Percentiles rank a stretch among this genome's conserved stretches.
phyloP scores from a whole-genome alignment of 2,113 vertebrate species.

The Tylochromis polylepis region DNA sequence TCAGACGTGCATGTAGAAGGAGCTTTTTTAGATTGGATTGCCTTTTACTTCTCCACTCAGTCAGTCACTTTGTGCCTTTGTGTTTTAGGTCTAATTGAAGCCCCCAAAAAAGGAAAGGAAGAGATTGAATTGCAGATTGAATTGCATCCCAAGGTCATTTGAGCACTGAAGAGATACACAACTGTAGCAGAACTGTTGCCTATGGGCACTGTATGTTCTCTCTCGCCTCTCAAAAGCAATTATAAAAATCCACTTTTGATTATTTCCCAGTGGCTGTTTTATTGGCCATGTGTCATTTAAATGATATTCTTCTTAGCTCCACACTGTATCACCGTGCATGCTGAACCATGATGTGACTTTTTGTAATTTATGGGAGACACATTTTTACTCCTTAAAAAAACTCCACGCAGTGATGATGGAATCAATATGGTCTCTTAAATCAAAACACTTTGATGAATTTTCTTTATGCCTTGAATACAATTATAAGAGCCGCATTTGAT shows the following conservation, averaged over 20 bases:
- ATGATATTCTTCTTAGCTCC: not conserved
- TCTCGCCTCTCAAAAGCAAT: constrained; percentile 26
- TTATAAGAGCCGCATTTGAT: not conserved
- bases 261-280: constrained; percentile 21
- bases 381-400: not conserved
- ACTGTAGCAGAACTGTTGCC: constrained; percentile 10
- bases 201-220: not conserved
- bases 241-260: constrained; percentile 11
- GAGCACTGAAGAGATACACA: constrained; percentile 29
- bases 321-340: not conserved
- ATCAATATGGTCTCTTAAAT: not conserved
- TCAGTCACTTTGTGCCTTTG: constrained; percentile 56
- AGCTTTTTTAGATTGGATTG: constrained; percentile 37
- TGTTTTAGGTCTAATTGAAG: constrained; percentile 61
- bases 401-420: not conserved
- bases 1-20: not conserved
- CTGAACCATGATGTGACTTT: not conserved
- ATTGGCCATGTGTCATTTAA: constrained; percentile 18
- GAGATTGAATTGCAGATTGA: constrained; percentile 63
- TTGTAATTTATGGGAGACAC: not conserved
- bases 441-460: not conserved
- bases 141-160: constrained; percentile 67
- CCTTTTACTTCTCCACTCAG: constrained; percentile 26
- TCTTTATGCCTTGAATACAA: not conserved
- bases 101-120: constrained; percentile 16